Conservation (phyloP, 1,140 invertebrate genomes). For the Neotoxoptera formosana region DNA sequence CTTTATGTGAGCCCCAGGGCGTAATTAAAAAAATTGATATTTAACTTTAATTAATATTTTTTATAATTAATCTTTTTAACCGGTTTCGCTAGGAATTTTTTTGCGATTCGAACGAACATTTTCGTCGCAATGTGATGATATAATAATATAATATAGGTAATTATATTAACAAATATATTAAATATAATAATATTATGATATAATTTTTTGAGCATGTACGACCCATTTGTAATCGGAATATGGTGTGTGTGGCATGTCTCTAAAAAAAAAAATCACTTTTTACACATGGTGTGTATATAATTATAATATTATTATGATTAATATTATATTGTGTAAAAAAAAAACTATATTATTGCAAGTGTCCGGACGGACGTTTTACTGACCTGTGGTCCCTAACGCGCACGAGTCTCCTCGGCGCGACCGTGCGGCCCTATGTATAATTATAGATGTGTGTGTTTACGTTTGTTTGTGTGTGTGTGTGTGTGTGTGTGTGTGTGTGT, state of each 20-base stretch:
- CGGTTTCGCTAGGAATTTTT: too few species aligned
- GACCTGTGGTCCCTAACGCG: constrained; percentile 44
- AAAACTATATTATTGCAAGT: not conserved
- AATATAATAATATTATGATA: not conserved
- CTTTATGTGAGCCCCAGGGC: too few species aligned
- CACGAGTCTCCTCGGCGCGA: not conserved
- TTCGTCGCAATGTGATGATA: too few species aligned
- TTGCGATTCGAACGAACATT: too few species aligned
- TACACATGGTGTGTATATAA: too few species aligned
- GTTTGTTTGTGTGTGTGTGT: not conserved
- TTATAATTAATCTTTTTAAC: too few species aligned
- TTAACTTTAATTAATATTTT: too few species aligned
- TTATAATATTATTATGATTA: not conserved
- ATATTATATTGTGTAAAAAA: not conserved
- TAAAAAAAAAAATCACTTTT: too few species aligned
- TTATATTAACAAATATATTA: not conserved
- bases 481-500: not conserved
- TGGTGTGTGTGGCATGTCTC: too few species aligned
- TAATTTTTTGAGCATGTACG: not conserved
- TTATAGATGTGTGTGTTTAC: not conserved
- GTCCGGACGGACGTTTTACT: not conserved
- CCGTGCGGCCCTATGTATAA: not conserved
- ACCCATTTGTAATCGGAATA: not conserved
- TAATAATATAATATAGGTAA: too few species aligned
- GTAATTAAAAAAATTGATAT: too few species aligned